These are phyloP conservation scores for Siphlonurus alternatus DNA, from an alignment of 2,888 invertebrate genomes.

Conservation along the genomic window DNA sequence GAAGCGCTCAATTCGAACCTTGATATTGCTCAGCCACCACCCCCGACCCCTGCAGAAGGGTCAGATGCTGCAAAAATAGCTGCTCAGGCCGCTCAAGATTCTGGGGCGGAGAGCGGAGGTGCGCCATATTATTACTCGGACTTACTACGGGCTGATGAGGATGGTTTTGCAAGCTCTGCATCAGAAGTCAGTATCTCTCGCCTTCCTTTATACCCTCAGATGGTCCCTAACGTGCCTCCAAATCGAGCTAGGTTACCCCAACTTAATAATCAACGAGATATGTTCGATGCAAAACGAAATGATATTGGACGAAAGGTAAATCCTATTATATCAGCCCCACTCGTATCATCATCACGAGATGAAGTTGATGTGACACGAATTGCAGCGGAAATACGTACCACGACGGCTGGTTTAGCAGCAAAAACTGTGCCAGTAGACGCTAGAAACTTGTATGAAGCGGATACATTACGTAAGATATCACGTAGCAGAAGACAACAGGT, in stretches of 20 bases:
- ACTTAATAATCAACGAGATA: constrained; percentile 54
- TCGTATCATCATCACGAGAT: neutral
- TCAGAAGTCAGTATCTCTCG: constrained; percentile 12
- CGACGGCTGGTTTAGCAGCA: constrained; percentile 18
- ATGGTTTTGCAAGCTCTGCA: constrained; percentile 11
- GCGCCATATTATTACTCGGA: constrained; percentile 82
- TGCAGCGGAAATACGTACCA: constrained; percentile 4
- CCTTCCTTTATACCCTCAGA: neutral
- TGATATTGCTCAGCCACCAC: neutral
- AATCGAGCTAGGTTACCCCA: constrained; percentile 23
- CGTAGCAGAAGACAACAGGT: constrained; percentile 4
- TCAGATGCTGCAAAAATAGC: neutral
- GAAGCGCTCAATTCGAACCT: neutral
- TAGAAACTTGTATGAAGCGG: constrained; percentile 54
- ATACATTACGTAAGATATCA: constrained; percentile 32
- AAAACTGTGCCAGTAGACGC: constrained; percentile 36
- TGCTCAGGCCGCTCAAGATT: neutral
- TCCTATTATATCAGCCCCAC: constrained; percentile 30
- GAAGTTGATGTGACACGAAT: neutral
- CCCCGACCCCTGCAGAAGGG: neutral
- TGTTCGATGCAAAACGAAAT: constrained; percentile 23
- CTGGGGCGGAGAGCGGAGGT: constrained; percentile 23
- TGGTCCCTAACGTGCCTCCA: constrained; percentile 9
- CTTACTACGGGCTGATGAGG: constrained; percentile 25
- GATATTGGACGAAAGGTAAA: constrained; percentile 59